Evolutionary conservation across 2,113 vertebrate genomes (phyloP).

Genomic region (Mus pahari): DNA sequence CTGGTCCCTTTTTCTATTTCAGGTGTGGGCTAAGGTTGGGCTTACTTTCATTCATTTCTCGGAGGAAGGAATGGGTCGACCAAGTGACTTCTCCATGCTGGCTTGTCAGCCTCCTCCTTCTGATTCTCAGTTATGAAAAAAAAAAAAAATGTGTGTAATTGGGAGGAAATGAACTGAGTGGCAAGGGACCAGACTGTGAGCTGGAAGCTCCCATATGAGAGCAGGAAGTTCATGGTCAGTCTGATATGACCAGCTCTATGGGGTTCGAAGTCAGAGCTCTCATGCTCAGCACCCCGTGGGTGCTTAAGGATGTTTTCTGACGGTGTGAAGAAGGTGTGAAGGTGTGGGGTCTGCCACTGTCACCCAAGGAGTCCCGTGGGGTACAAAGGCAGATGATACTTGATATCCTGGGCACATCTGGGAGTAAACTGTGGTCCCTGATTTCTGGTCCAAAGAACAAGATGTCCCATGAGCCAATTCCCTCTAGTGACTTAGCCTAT

Average conservation of each 20-base stretch:
- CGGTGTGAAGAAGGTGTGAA: not conserved
- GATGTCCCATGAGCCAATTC: not conserved
- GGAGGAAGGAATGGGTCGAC: slow-evolving; percentile 43
- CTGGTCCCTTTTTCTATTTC: slow-evolving; percentile 61
- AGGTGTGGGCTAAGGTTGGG: slow-evolving; percentile 71
- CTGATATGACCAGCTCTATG: not conserved
- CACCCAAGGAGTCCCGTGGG: not conserved
- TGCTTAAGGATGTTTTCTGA: not conserved
- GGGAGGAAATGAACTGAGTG: not conserved
- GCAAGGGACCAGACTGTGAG: not conserved
- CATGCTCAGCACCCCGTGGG: not conserved
- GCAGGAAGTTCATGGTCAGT: accelerated
- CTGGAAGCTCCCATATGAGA: not conserved
- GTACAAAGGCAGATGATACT: not conserved
- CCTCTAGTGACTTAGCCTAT: not conserved
- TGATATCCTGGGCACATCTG: not conserved
- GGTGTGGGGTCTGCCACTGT: not conserved
- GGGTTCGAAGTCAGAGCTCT: not conserved
- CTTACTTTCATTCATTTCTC: slow-evolving; percentile 76
- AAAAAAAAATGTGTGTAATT: not conserved
- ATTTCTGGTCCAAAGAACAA: not conserved
- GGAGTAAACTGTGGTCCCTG: not conserved
- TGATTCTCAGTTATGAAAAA: not conserved
- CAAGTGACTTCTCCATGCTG: not conserved
- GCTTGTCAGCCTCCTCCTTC: not conserved